Evolutionary conservation across 2,888 invertebrate genomes (phyloP), one percentile per base, ranked within the genome.

Genomic region (Chymomyza procnemis): DNA sequence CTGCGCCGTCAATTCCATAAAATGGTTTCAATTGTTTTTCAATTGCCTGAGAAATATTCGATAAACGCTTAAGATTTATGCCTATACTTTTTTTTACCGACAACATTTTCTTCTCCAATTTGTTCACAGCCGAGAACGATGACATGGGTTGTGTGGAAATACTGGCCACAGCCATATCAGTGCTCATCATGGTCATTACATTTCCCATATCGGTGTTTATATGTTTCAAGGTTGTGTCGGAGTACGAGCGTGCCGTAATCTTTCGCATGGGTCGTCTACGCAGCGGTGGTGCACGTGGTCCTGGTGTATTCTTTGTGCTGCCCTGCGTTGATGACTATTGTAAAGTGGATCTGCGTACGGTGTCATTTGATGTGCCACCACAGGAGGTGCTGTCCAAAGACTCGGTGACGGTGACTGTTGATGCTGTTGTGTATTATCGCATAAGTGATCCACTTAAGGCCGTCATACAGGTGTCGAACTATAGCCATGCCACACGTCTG

Each of bases 341-440:
- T 67, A 97, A 96, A 91, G 97, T 99, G 52, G 98, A 99, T 91
- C 92, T 98, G 66, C 93, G 98, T 73, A 97, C 97, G 0, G 96
- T 98, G 0, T 97, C 97, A 0, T 99, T 98, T 89, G 97, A 98
- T 91, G 97, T 99, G 0, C 97, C 98, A 55, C 97, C 98, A 0
- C 98, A 99, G 92, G 98, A 98, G 93, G 97, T 98, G 41, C 92
- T 98, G 64, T 97, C 97, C n/a, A 96, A 96, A 91, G 97, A 98
- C 91, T 96, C 96, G 0, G 97, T 98, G 34, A 98, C 98, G 0
- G 97, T 98, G 0, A 96, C 96, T 1, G 98, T 98, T 2, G 97
- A 98, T 88, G 97, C 97, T 0, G 96, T 96, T 0, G 95, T 96
- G 48, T 96, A 96, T 90, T 96, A 96, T 89, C 93, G 95, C 74